A percentile compares a stretch with the other conserved stretches of the same genome.
phyloP scores from a whole-genome alignment of 2,113 vertebrate species.

The Strix aluco region DNA sequence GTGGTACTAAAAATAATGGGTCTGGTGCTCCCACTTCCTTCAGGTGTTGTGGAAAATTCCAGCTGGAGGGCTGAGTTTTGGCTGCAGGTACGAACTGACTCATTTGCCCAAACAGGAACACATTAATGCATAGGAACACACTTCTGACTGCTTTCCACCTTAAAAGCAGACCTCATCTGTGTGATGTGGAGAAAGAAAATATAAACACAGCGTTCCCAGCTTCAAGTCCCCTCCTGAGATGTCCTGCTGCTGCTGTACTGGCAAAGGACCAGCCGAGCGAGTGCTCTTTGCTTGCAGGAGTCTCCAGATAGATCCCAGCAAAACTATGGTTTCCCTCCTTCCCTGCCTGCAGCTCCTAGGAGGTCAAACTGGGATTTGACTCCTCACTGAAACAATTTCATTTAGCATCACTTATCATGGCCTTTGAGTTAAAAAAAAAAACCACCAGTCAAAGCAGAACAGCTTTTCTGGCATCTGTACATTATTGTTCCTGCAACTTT shows the following conservation, averaged over 20 bases:
- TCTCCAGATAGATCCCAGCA: background rate
- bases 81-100: slow-evolving; percentile 10
- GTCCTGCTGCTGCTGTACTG: background rate
- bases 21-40: background rate
- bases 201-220: background rate
- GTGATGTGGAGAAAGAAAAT: slow-evolving; percentile 9
- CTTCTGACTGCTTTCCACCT: slow-evolving; percentile 17
- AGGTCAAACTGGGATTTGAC: background rate
- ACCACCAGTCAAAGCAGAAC: background rate
- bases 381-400: background rate
- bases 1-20: background rate
- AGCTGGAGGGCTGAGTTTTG: background rate
- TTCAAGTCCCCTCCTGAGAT: slow-evolving; percentile 21
- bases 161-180: slow-evolving; percentile 39
- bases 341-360: background rate
- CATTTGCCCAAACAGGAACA: slow-evolving; percentile 1
- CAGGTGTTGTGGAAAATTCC: slow-evolving; percentile 26
- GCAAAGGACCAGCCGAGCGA: background rate
- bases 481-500: background rate
- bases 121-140: background rate
- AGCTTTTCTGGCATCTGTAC: background rate
- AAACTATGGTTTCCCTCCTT: background rate
- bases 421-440: background rate
- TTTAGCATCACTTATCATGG: background rate
- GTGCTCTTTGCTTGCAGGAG: background rate